Evolutionary conservation across 2,888 invertebrate species (phyloP).

Genomic region (Trisateles emortualis): DNA sequence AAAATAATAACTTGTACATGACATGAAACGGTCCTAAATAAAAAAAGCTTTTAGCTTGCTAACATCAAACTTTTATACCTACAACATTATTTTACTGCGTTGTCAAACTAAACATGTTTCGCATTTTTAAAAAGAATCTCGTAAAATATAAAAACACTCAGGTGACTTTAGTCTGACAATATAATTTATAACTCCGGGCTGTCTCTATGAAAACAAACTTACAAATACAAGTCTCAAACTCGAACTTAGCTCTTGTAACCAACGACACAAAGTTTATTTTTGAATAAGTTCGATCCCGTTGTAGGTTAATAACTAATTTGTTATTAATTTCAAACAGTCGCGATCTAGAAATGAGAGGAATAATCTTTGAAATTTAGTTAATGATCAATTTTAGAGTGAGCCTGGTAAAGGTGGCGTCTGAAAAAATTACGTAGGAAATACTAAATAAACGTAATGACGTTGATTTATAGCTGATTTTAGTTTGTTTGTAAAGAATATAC

Average conservation of each 20-base stretch:
- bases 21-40: constrained; percentile 24
- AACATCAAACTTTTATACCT: constrained; percentile 42
- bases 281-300: not conserved
- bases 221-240: not conserved
- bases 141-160: constrained; percentile 69
- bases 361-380: constrained; percentile 62
- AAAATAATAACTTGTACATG: constrained; percentile 30
- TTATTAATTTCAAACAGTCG: constrained; percentile 48
- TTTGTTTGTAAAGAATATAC: constrained; percentile 47
- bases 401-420: constrained; percentile 45
- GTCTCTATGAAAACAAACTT: constrained; percentile 35
- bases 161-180: constrained; percentile 65
- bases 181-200: constrained; percentile 64
- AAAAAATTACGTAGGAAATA: constrained; percentile 46
- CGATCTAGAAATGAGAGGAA: constrained; percentile 58
- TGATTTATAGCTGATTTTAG: constrained; percentile 55
- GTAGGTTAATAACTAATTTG: constrained; percentile 17
- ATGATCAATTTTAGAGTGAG: constrained; percentile 52
- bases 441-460: constrained; percentile 52
- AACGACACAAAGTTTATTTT: constrained; percentile 17
- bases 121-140: constrained; percentile 59
- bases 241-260: not conserved
- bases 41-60: constrained; percentile 43
- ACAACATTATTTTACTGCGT: constrained; percentile 44
- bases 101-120: constrained; percentile 60